Conservation (phyloP, 2,113 vertebrate genomes). For the Mirounga angustirostris region DNA sequence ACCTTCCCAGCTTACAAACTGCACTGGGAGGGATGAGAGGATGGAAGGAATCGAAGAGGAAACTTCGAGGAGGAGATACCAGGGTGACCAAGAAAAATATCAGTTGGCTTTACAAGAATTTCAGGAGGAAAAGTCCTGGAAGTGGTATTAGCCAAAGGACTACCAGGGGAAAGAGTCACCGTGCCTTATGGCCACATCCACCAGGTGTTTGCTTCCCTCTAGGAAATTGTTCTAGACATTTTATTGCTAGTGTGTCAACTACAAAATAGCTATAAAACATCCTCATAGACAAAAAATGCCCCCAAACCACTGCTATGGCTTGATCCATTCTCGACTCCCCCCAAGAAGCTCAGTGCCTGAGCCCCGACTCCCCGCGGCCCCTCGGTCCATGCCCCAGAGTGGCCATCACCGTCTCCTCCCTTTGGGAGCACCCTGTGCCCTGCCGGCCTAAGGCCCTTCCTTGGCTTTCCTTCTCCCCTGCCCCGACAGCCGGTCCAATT, state of each 20-base stretch:
- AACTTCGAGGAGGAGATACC: not conserved
- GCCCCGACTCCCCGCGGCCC: not conserved
- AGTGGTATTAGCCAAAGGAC: not conserved
- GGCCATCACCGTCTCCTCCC: not conserved
- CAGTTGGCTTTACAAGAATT: not conserved
- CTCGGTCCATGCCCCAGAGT: fast-evolving
- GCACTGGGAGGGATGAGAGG: not conserved
- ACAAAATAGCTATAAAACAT: not conserved
- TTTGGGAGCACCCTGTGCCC: not conserved
- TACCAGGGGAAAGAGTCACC: not conserved
- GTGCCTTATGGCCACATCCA: not conserved
- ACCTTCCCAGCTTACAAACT: not conserved
- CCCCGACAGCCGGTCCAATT: not conserved
- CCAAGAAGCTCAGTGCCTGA: not conserved
- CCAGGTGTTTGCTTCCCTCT: not conserved
- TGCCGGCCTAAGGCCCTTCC: not conserved
- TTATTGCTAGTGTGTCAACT: not conserved
- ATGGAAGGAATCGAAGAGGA: not conserved
- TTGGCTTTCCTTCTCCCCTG: not conserved
- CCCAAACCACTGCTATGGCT: not conserved
- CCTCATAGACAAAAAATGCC: not conserved
- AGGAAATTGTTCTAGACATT: not conserved
- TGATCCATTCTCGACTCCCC: not conserved
- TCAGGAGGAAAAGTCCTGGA: not conserved
- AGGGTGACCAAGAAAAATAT: not conserved